Conservation (phyloP, 2,797 vertebrate genomes). For the Acanthurus tractus region DNA sequence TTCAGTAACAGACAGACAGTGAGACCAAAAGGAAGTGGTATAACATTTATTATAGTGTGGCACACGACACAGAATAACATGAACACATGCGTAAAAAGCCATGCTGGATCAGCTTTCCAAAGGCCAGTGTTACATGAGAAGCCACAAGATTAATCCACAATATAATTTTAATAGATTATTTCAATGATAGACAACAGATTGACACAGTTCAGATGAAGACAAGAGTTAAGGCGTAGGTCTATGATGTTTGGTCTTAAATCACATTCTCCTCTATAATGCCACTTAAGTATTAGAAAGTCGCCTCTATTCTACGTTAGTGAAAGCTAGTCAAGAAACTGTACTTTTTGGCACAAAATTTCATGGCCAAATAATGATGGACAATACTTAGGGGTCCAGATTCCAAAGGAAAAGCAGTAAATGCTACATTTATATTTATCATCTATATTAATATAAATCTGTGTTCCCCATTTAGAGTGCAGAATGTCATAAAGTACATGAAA, state of each 20-base stretch:
- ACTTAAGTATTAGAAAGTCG: constrained; percentile 30
- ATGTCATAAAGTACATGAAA: constrained; percentile 28
- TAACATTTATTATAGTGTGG: constrained; percentile 75
- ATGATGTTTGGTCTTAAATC: constrained; percentile 61
- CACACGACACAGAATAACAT: constrained; percentile 64
- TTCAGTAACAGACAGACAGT: constrained; percentile 21
- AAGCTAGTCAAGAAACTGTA: constrained; percentile 4
- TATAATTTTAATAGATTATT: constrained; percentile 32
- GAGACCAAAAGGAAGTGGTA: constrained; percentile 46
- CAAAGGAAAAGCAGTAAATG: constrained; percentile 16
- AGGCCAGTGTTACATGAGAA: constrained; percentile 50
- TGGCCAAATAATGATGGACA: constrained; percentile 33
- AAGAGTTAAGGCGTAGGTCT: constrained; percentile 65
- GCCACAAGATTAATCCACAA: constrained; percentile 46
- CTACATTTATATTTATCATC: constrained; percentile 19
- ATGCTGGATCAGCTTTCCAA: constrained; percentile 57
- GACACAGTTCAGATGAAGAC: constrained; percentile 45
- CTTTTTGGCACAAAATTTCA: constrained; percentile 39
- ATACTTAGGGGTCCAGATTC: constrained; percentile 12
- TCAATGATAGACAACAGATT: constrained; percentile 31
- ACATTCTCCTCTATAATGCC: constrained; percentile 47
- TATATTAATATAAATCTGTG: constrained; percentile 14
- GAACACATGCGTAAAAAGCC: constrained; percentile 68
- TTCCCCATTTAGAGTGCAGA: constrained; percentile 40
- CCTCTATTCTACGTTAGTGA: constrained; percentile 25